phyloP scores from a whole-genome alignment of 2,113 vertebrate species.

The Grantiella picta region DNA sequence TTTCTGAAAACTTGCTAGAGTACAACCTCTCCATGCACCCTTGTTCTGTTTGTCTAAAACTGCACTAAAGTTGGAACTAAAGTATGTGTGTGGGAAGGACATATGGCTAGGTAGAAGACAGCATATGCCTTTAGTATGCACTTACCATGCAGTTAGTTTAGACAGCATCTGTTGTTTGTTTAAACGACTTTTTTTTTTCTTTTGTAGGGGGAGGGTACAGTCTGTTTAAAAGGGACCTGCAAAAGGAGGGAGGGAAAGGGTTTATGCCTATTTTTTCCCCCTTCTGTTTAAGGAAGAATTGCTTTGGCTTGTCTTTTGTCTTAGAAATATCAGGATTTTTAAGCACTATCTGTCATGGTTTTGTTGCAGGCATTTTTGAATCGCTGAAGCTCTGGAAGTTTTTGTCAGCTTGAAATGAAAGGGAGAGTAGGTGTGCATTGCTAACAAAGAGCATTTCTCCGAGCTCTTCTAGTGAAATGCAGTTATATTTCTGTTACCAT shows the following conservation, averaged over 20 bases:
- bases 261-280: not conserved
- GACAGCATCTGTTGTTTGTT: slow-evolving; percentile 68
- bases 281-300: not conserved
- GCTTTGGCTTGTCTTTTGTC: slow-evolving; percentile 9
- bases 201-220: not conserved
- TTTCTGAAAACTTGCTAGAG: not conserved
- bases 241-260: not conserved
- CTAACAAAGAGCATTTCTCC: not conserved
- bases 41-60: not conserved
- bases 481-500: not conserved
- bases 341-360: not conserved
- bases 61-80: not conserved
- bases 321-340: slow-evolving; percentile 5
- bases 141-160: slow-evolving; percentile 44
- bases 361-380: slow-evolving; percentile 5
- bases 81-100: slow-evolving; percentile 47
- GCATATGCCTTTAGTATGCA: slow-evolving; percentile 57
- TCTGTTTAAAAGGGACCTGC: slow-evolving; percentile 20
- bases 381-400: not conserved
- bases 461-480: not conserved
- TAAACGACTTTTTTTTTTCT: slow-evolving; percentile 12
- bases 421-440: not conserved
- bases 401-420: not conserved
- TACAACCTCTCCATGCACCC: not conserved
- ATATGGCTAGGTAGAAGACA: slow-evolving; percentile 50